Percentiles rank a stretch among this genome's conserved stretches.
These are phyloP conservation scores for Oncorhynchus keta DNA, from an alignment of 2,113 vertebrate genomes.

Conservation along the genomic window DNA sequence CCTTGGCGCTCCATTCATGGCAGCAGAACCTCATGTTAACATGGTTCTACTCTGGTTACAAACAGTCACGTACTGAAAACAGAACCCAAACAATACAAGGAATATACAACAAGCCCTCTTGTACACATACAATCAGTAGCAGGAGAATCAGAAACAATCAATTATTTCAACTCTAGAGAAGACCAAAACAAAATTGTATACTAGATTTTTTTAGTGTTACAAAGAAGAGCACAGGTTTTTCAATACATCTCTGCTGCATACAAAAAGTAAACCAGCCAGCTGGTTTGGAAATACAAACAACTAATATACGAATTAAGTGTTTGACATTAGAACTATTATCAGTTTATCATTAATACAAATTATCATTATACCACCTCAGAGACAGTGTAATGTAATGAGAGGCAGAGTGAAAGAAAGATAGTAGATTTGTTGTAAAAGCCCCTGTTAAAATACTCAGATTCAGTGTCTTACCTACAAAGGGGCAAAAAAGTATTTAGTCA, in stretches of 20 bases:
- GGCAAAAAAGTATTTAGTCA: too few relatives aligned
- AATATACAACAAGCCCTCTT: slow-evolving; percentile 36
- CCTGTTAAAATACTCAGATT: background rate
- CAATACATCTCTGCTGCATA: background rate
- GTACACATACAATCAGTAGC: slow-evolving; percentile 32
- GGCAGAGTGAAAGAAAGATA: background rate
- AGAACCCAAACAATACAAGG: slow-evolving; percentile 19
- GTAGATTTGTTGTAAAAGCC: too few relatives aligned
- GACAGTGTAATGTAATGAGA: background rate
- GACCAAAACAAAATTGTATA: slow-evolving; percentile 5
- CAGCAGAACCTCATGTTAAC: slow-evolving; percentile 35
- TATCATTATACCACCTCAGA: too few relatives aligned
- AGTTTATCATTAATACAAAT: too few relatives aligned
- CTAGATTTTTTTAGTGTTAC: slow-evolving; percentile 14
- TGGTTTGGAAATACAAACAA: slow-evolving; percentile 49
- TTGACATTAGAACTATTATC: background rate
- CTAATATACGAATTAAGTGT: slow-evolving; percentile 14
- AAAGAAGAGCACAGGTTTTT: slow-evolving; percentile 7
- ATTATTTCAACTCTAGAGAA: slow-evolving; percentile 17
- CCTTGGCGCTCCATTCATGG: slow-evolving; percentile 17
- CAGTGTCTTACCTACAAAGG: background rate
- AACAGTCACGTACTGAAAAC: slow-evolving; percentile 40
- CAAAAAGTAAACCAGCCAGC: slow-evolving; percentile 63
- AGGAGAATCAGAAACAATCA: slow-evolving; percentile 25
- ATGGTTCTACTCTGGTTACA: slow-evolving; percentile 35